Percentiles rank a stretch among this genome's conserved stretches.
These are phyloP conservation scores for Drepana arcuata DNA, from an alignment of 1,140 invertebrate species.

Conservation along the genomic window DNA sequence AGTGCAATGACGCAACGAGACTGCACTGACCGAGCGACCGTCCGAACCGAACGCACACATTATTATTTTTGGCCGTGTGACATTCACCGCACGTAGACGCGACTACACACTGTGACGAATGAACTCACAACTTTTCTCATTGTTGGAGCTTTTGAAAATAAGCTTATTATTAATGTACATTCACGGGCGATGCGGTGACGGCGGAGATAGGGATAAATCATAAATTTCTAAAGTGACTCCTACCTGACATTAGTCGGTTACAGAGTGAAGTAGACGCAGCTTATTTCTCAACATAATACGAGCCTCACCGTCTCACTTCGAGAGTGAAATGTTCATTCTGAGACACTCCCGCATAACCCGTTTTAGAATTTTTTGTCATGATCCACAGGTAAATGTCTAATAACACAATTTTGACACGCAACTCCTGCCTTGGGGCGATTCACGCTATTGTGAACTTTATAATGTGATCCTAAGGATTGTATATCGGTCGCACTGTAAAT, in stretches of 20 bases:
- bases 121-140: constrained; percentile 30
- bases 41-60: constrained; percentile 31
- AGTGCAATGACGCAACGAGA: constrained; percentile 56
- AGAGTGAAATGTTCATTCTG: constrained; percentile 29
- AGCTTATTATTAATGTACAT: constrained; percentile 16
- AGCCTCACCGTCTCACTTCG: constrained; percentile 13
- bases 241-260: constrained; percentile 10
- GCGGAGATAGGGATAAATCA: constrained; percentile 17
- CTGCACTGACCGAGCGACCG: constrained; percentile 54
- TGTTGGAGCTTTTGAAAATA: constrained; percentile 12
- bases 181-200: constrained; percentile 1
- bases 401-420: constrained; percentile 36
- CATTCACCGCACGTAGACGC: constrained; percentile 51
- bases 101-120: constrained; percentile 30
- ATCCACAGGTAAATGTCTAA: constrained; percentile 40
- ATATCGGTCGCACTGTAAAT: no score
- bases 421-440: no score
- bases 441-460: constrained; percentile 29
- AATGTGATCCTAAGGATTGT: no score
- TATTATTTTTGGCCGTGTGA: constrained; percentile 58
- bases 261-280: constrained; percentile 6
- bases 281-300: constrained; percentile 15
- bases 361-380: constrained; percentile 40
- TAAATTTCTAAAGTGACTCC: constrained; percentile 8
- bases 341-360: constrained; percentile 26